phyloP scores from a whole-genome alignment of 2,113 vertebrate genomes.

The Etheostoma cragini region DNA sequence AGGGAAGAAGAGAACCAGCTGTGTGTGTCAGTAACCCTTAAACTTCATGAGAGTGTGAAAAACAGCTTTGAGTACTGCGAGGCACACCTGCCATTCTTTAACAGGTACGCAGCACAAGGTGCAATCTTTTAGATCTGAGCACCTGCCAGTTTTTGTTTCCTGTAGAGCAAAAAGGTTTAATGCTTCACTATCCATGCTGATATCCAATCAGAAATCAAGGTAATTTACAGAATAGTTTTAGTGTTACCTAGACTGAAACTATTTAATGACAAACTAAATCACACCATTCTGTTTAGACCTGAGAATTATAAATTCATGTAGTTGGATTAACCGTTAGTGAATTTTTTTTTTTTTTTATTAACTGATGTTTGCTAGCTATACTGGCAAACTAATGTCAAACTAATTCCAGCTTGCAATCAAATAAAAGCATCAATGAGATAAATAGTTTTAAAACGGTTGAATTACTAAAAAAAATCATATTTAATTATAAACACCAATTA shows the following conservation, averaged over 20 bases:
- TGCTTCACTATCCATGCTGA: not conserved
- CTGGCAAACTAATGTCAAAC: not conserved
- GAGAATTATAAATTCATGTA: not conserved
- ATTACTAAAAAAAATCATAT: not conserved
- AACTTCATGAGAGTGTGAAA: constrained; percentile 95
- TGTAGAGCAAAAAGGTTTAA: constrained; percentile 2
- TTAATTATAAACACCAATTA: not conserved
- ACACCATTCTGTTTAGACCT: not conserved
- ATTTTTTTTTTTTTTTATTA: no score
- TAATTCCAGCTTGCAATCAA: not conserved
- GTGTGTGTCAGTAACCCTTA: constrained; percentile 87
- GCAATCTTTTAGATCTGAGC: not conserved
- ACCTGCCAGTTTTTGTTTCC: not conserved
- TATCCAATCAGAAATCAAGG: not conserved
- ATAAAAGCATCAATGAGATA: not conserved
- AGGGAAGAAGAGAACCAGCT: constrained; percentile 87
- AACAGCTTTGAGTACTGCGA: constrained; percentile 96
- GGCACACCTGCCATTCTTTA: constrained; percentile 92
- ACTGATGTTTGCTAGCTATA: not conserved
- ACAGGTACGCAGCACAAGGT: constrained; percentile 84
- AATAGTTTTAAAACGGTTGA: not conserved
- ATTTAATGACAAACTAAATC: not conserved
- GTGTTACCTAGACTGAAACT: not conserved
- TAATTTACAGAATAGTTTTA: not conserved
- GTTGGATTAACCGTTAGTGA: not conserved